Base-by-base conservation (phyloP, 2,113 vertebrate species). In the western clawed frog (Xenopus tropicalis) region DNA sequence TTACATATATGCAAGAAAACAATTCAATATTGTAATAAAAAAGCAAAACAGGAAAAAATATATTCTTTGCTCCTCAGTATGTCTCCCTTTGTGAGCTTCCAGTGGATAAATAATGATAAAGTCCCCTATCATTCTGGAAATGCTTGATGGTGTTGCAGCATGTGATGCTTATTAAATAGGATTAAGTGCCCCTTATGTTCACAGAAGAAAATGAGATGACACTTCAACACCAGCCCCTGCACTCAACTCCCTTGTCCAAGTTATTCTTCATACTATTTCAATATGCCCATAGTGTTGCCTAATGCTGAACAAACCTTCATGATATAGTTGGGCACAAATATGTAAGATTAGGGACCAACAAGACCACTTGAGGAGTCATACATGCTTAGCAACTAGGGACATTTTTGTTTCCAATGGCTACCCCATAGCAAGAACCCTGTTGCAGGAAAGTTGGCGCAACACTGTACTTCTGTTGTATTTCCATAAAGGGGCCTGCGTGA, bases 201-300 rank as follows among this genome's bases (percentile, higher is more conserved):
- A 48, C 64, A 66, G 64, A 51, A 66, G 51, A 51, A 66, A 43
- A 66, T 66, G 64, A 66, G 64, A 43, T 66, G 64, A 46, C 43
- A 21, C 64, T 66, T 66, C 64, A 66, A 66, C 64, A 66, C 64
- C 64, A 46, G 42, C 3, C 44, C 14, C 13, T 61, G 8, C 64
- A 22, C 13, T 14, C n/a, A 3, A 22, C 64, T 22, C 6, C 19
- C 20, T 21, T 46, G n/a, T 23, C n/a, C 43, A 66, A 22, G 37
- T 42, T 63, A 23, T 29, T 46, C 42, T 44, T 3, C 19, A 19
- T 65, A 51, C 17, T 66, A 51, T 66, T 23, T 66, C 62, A 44
- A n/a, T 66, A 66, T 17, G 17, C 20, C 20, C 12, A 43, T 46
- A 48, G 64, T 22, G 42, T 46, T 66, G 16, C 3, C 4, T n/a